Conservation (phyloP, 1,140 invertebrate species). For the Drosophila ercepeae region DNA sequence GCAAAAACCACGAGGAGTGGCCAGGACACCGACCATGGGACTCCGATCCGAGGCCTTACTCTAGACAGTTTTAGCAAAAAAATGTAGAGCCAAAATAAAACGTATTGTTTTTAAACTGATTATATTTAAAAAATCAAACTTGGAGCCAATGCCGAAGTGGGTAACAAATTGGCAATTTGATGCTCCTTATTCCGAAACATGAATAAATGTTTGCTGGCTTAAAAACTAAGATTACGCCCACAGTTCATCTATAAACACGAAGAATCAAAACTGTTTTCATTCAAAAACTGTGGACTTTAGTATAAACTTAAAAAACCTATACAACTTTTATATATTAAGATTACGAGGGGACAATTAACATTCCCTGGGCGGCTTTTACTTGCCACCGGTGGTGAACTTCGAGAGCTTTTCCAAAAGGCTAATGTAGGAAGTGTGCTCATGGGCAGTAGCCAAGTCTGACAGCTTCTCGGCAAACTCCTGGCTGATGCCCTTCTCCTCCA, state of each 20-base stretch:
- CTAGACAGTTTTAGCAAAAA: slow-evolving; percentile 15
- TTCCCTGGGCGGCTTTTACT: slow-evolving; percentile 81
- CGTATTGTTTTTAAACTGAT: not conserved
- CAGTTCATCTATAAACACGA: slow-evolving; percentile 46
- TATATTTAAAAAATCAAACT: slow-evolving; percentile 53
- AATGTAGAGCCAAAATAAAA: too few species aligned
- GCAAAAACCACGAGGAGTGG: slow-evolving; percentile 40
- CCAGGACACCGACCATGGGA: slow-evolving; percentile 16
- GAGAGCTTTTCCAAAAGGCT: slow-evolving; percentile 93
- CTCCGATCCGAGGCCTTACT: slow-evolving; percentile 20
- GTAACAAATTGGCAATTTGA: slow-evolving; percentile 19
- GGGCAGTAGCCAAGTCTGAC: slow-evolving; percentile 92
- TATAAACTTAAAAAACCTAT: slow-evolving; percentile 71
- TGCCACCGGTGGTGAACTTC: slow-evolving; percentile 89
- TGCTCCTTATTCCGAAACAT: slow-evolving; percentile 22
- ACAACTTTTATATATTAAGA: slow-evolving; percentile 55
- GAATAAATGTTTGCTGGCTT: slow-evolving; percentile 43
- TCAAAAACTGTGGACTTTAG: slow-evolving; percentile 53
- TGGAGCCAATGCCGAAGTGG: slow-evolving; percentile 12
- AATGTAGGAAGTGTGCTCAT: slow-evolving; percentile 96
- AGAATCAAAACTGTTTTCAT: slow-evolving; percentile 55
- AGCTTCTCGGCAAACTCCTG: slow-evolving; percentile 96
- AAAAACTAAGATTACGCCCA: slow-evolving; percentile 39
- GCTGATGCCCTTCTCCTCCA: slow-evolving; percentile 96
- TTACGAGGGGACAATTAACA: slow-evolving; percentile 23